These are phyloP conservation scores for Apostichopus japonicus DNA, from an alignment of 35 echinoderm and acorn worm species.

Conservation along the genomic window DNA sequence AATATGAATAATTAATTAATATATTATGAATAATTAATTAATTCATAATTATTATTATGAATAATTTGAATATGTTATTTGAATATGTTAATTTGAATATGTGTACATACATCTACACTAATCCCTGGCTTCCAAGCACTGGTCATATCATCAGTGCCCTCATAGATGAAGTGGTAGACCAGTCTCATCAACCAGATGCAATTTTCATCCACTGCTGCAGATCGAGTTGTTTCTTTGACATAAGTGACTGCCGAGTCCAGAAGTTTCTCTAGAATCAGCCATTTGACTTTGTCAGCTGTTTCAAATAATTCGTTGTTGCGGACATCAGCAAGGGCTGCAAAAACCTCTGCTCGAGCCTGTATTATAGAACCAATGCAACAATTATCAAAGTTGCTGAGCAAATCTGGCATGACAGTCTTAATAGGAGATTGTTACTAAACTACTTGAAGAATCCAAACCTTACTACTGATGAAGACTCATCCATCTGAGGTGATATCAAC, in stretches of 20 bases:
- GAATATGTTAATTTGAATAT: too few species aligned
- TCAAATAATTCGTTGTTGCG: slow-evolving; percentile 69
- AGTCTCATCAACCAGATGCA: slow-evolving; percentile 83
- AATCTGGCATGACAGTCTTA: too few species aligned
- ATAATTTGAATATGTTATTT: too few species aligned
- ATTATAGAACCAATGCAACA: too few species aligned
- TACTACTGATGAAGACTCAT: too few species aligned
- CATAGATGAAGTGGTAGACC: slow-evolving; percentile 87
- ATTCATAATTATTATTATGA: too few species aligned
- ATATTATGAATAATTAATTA: too few species aligned
- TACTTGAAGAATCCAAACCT: too few species aligned
- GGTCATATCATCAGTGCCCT: background rate
- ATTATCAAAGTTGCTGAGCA: too few species aligned
- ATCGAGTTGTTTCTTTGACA: slow-evolving; percentile 49
- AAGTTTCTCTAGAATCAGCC: slow-evolving; percentile 85
- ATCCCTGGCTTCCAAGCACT: background rate
- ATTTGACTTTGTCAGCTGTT: slow-evolving; percentile 71
- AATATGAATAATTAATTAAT: too few species aligned
- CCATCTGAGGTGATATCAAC: too few species aligned
- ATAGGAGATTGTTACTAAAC: too few species aligned
- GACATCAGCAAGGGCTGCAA: slow-evolving; percentile 69
- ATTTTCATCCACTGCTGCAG: slow-evolving; percentile 68
- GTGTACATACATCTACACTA: background rate
- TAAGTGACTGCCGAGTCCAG: slow-evolving; percentile 68
- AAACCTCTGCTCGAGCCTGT: slow-evolving; percentile 89